Base-by-base conservation (phyloP, 2,113 vertebrate species). In the Sylvietta virens region DNA sequence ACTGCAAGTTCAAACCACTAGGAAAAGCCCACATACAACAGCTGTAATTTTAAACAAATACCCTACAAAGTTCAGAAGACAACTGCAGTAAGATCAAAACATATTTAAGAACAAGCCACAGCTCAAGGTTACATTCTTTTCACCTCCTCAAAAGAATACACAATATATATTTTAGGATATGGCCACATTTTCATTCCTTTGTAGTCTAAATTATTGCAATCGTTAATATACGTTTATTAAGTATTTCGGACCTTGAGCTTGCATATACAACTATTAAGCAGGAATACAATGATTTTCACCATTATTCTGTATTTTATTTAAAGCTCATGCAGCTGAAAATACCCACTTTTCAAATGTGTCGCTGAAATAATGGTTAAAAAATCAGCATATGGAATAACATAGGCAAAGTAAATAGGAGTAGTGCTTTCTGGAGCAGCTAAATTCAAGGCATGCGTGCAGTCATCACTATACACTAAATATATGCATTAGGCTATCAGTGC, bases 271-370 rank as follows among this genome's bases (percentile, higher is more conserved):
- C 54, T 60, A 66, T 28, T 56, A 66, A 74, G 39, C 39, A 66
- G 35, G 72, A 78, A 78, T 28, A 15, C 28, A 16, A 23, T 88
- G 42, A 54, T 83, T 92, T 86, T 81, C 22, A 35, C 35, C 37
- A 61, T 82, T 92, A 69, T 51, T 76, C 30, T 80, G 48, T 50
- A 57, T 65, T 77, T 84, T 54, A 76, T 37, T 77, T 69, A 81
- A 77, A 95, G 60, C 42, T 81, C 92, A 88, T 66, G 76, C 71
- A 90, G 47, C 47, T 92, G 39, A 71, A 87, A 90, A 90, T n/a
- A 77, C 6, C 60, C 0, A n/a, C 58, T 88, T 91, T 80, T 69
- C 15, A 51, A 88, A 62, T 58, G 35, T 9, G 26, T 45, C 78
- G 57, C 67, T 58, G 39, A 86, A 94, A 85, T 69, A 72, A 72